Evolutionary conservation across 37 sponge, comb jelly and placozoan species (phyloP).

Genomic region (Dysidea cf. avara): DNA sequence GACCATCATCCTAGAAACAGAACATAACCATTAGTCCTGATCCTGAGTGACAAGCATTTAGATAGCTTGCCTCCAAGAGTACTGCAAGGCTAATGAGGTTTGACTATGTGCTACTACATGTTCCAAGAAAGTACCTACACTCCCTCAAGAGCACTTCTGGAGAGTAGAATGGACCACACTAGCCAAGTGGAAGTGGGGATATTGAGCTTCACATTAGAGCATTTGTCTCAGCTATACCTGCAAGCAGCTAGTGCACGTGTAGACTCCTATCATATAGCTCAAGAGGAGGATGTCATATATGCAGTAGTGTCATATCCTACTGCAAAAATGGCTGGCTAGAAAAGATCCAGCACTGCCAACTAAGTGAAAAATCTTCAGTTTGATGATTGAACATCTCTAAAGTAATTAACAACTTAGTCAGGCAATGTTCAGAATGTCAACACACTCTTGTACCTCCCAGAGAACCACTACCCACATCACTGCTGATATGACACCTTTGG

Average conservation of each 20-base stretch:
- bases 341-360: neutral
- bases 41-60: constrained; percentile 12
- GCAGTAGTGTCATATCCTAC: neutral
- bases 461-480: constrained; percentile 11
- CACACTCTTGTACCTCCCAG: neutral
- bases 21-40: constrained; percentile 25
- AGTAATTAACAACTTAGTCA: neutral
- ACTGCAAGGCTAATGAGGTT: neutral
- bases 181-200: too few species aligned
- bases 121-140: constrained; percentile 16
- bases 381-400: too few species aligned
- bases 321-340: constrained; percentile 19
- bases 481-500: constrained; percentile 15
- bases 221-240: too few species aligned
- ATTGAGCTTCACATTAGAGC: too few species aligned
- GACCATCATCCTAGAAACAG: constrained; percentile 6
- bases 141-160: constrained; percentile 9
- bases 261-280: neutral
- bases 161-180: too few species aligned
- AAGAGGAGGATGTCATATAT: neutral
- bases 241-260: too few species aligned
- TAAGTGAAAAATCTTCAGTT: too few species aligned
- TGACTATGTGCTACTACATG: neutral
- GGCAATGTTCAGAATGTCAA: neutral
- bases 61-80: constrained; percentile 33